phyloP scores from a whole-genome alignment of 2,888 invertebrate species.

The Lypha dubia region DNA sequence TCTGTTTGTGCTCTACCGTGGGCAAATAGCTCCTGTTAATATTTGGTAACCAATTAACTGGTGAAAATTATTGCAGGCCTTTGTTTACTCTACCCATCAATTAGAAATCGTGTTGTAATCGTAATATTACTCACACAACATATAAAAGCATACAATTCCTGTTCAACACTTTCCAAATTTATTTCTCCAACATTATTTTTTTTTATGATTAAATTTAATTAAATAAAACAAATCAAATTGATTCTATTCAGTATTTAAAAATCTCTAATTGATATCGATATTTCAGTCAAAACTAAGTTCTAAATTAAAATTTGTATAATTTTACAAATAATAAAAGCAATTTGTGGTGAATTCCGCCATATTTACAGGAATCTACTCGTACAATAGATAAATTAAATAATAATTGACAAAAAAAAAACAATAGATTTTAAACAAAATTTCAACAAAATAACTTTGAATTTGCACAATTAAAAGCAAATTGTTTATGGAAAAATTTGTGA shows the following conservation, averaged over 20 bases:
- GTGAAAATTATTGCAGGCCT: no score
- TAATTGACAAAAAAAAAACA: background rate
- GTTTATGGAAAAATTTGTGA: background rate
- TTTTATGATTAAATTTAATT: no score
- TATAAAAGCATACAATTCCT: no score
- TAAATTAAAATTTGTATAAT: background rate
- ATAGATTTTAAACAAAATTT: background rate
- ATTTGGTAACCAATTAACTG: no score
- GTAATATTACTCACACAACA: no score
- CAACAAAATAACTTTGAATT: slow-evolving; percentile 27
- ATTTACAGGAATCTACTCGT: no score
- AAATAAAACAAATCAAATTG: background rate
- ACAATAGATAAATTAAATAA: slow-evolving; percentile 11
- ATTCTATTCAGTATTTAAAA: background rate
- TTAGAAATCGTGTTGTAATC: no score
- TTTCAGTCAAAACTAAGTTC: slow-evolving; percentile 2
- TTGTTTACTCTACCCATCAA: no score
- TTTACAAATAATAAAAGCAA: background rate
- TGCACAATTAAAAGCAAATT: background rate
- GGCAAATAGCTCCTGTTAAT: no score
- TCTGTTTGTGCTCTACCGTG: no score
- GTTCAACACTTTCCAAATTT: no score
- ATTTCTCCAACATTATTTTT: background rate
- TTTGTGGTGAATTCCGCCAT: background rate
- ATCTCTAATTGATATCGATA: background rate